Percentiles rank a stretch among this genome's conserved stretches.
Evolutionary conservation across 1,140 invertebrate species (phyloP).

Genomic region (Geopemphigus sp.): DNA sequence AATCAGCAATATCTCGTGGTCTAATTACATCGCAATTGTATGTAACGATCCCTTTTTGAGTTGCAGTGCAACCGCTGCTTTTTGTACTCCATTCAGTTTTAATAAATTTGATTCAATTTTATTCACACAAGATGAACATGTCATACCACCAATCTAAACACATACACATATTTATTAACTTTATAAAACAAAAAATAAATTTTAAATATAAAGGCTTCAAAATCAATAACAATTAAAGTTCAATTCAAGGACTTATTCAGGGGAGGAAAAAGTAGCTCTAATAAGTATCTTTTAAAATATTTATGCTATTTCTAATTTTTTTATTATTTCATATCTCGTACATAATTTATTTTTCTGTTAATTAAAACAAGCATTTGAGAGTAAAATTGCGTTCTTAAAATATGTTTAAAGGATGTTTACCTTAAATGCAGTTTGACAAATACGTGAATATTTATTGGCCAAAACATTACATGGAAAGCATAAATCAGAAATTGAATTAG

Average conservation of each 20-base stretch:
- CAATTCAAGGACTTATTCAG: too few relatives aligned
- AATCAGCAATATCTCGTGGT: constrained; percentile 82
- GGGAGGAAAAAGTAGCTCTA: neutral
- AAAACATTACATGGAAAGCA: constrained; percentile 82
- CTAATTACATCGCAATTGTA: constrained; percentile 83
- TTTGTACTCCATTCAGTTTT: constrained; percentile 75
- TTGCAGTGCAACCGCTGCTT: constrained; percentile 83
- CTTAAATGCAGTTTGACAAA: constrained; percentile 69
- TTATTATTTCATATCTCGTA: too few relatives aligned
- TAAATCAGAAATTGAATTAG: constrained; percentile 78
- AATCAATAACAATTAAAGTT: constrained; percentile 1
- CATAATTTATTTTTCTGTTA: too few relatives aligned
- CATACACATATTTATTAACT: constrained; percentile 28
- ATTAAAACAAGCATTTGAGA: too few relatives aligned
- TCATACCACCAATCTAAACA: constrained; percentile 88
- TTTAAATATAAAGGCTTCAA: neutral
- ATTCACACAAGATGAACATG: constrained; percentile 93
- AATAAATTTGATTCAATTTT: constrained; percentile 84
- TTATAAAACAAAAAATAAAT: neutral
- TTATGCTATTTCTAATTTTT: too few relatives aligned
- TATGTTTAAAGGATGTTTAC: constrained; percentile 57
- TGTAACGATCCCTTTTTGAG: constrained; percentile 76
- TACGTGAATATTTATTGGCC: constrained; percentile 66
- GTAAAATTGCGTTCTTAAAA: too few relatives aligned
- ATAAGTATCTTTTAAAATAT: too few relatives aligned